Evolutionary conservation across 92 coral and sea anemone species (phyloP), one percentile per base, ranked within the genome.

Genomic region (Pocillopora meandrina): DNA sequence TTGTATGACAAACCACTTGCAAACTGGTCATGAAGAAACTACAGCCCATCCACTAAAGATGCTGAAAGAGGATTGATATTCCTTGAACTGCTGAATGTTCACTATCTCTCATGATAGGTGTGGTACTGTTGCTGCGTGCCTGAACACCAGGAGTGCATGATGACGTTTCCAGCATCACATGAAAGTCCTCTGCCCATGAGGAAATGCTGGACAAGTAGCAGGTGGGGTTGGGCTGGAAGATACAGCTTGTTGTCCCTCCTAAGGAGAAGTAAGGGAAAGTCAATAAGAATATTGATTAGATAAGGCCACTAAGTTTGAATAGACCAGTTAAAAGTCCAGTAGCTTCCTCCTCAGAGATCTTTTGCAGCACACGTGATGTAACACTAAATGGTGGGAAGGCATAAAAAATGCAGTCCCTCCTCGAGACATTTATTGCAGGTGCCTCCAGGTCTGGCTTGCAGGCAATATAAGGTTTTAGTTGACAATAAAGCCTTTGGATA

Each of bases 291-390:
- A 58, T 19, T 49, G 77, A 82, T 85, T 23, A 76, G 68, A 33
- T n/a, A 47, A 63, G 89, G 86, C 77, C 79, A 86, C 85, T 80
- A 89, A 20, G 78, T 31, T 61, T 84, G 92, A 34, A 87, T 79
- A 47, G 92, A 89, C 92, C 90, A 89, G 58, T 86, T 56, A 72
- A 42, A 7, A 89, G 0, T 19, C 92, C 90, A 68, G 90, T 85
- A 35, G 87, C 81, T 36, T 33, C 59, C 35, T 86, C 90, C 6
- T 86, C 84, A 21, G 72, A 64, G 47, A 86, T 81, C 42, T 84
- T 90, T 85, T 76, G 87, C 15, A 89, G 56, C 31, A 89, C 87
- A 49, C 81, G 26, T 72, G 60, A 34, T 65, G 60, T 69, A 16
- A 88, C 60, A 77, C 85, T 81, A 47, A 82, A 82, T 11, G 81